Evolutionary conservation across 2,113 vertebrate species (phyloP).

Genomic region (Microtus oregoni): DNA sequence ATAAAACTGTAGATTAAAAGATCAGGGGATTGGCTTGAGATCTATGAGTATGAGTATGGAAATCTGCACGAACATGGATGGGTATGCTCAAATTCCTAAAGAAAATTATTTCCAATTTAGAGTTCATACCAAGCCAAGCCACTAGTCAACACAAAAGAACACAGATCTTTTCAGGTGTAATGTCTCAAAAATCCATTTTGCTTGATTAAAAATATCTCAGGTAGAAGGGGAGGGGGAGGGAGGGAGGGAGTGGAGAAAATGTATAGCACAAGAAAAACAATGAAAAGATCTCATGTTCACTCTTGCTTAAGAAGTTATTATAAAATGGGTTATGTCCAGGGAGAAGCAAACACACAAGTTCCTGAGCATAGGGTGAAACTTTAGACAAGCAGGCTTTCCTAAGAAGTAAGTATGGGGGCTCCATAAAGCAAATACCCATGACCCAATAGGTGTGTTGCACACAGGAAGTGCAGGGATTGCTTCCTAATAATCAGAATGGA

Average conservation of each 20-base stretch:
- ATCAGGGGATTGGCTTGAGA: neutral
- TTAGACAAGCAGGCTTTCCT: neutral
- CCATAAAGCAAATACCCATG: neutral
- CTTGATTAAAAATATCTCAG: neutral
- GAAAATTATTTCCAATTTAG: neutral
- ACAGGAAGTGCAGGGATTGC: neutral
- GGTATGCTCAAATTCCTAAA: neutral
- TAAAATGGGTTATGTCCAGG: neutral
- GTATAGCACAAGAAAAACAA: too few relatives aligned
- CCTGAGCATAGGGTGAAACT: neutral
- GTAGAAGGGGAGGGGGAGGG: too few relatives aligned
- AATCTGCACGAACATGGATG: neutral
- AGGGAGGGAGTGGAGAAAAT: too few relatives aligned
- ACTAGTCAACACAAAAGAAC: neutral
- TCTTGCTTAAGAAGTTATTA: conserved; percentile 33
- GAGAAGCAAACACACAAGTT: neutral
- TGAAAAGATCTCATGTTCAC: neutral
- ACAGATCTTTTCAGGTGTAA: neutral
- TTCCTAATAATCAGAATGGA: neutral
- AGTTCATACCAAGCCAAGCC: neutral
- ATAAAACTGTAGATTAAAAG: neutral
- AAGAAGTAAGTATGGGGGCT: neutral
- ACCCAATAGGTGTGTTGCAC: neutral
- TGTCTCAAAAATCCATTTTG: neutral
- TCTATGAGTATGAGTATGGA: neutral